Percentiles rank a stretch among this genome's conserved stretches.
Evolutionary conservation across 2,113 vertebrate species (phyloP).

Genomic region (Pterophyllum scalare): DNA sequence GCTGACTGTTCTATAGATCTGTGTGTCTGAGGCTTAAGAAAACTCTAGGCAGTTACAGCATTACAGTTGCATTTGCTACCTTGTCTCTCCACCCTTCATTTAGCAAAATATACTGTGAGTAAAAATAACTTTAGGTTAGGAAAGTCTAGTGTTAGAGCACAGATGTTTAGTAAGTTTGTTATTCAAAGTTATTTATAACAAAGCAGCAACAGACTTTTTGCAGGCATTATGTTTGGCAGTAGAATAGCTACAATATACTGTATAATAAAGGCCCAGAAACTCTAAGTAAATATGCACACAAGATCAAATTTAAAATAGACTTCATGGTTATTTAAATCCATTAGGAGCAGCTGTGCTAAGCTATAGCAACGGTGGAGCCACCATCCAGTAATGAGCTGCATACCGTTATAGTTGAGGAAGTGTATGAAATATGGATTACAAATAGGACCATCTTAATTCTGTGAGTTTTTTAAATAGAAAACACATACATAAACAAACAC

Average conservation of each 20-base stretch:
- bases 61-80: conserved; percentile 12
- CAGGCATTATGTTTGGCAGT: not conserved
- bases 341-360: not conserved
- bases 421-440: not conserved
- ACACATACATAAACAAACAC: fast-evolving
- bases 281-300: not conserved
- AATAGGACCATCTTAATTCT: not conserved
- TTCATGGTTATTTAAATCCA: not conserved
- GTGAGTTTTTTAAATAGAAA: not conserved
- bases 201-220: not conserved
- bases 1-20: not conserved
- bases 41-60: not conserved
- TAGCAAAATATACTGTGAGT: not conserved
- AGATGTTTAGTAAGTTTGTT: conserved; percentile 50
- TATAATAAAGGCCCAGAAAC: not conserved
- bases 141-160: conserved; percentile 36
- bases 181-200: conserved; percentile 35
- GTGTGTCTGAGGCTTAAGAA: not conserved
- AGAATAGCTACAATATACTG: not conserved
- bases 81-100: conserved; percentile 48
- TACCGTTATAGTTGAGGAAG: not conserved
- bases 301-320: not conserved
- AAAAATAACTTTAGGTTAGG: not conserved
- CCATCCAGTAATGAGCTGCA: not conserved
- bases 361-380: not conserved